Evolutionary conservation across 2,113 vertebrate genomes (phyloP).

Genomic region (Notiomystis cincta): DNA sequence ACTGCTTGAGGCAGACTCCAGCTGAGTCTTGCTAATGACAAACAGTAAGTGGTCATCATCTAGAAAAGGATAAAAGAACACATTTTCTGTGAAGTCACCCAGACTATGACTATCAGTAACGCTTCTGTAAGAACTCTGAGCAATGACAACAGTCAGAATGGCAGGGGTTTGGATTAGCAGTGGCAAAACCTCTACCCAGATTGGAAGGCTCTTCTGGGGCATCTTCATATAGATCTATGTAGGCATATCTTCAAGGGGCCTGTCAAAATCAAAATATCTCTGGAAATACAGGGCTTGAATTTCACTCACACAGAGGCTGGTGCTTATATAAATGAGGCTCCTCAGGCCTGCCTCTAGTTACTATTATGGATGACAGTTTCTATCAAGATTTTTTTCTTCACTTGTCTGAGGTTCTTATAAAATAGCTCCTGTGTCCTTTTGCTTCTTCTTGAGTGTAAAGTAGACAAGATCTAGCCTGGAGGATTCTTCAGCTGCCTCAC

Average conservation of each 20-base stretch:
- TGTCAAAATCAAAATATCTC: constrained; percentile 61
- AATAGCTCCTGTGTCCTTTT: background rate
- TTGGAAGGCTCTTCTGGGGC: constrained; percentile 15
- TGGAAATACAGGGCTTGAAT: background rate
- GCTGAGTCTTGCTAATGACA: constrained; percentile 7
- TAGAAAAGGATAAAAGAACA: background rate
- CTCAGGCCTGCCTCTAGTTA: constrained; percentile 30
- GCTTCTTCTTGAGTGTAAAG: background rate
- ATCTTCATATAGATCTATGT: constrained; percentile 27
- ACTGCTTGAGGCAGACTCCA: background rate
- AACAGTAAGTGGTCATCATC: background rate
- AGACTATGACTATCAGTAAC: background rate
- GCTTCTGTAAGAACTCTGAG: background rate
- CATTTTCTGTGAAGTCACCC: background rate
- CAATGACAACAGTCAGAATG: background rate
- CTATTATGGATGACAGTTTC: constrained; percentile 48
- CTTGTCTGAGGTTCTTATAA: background rate
- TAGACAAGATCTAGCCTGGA: background rate
- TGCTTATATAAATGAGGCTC: constrained; percentile 46
- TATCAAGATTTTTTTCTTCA: constrained; percentile 27
- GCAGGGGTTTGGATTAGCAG: background rate
- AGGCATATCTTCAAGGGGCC: constrained; percentile 34
- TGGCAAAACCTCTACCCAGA: constrained; percentile 11
- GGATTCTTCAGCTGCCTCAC: background rate
- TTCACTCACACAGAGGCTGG: constrained; percentile 26